phyloP scores from a whole-genome alignment of 2,888 invertebrate genomes.

The Pseudococcus longispinus region DNA sequence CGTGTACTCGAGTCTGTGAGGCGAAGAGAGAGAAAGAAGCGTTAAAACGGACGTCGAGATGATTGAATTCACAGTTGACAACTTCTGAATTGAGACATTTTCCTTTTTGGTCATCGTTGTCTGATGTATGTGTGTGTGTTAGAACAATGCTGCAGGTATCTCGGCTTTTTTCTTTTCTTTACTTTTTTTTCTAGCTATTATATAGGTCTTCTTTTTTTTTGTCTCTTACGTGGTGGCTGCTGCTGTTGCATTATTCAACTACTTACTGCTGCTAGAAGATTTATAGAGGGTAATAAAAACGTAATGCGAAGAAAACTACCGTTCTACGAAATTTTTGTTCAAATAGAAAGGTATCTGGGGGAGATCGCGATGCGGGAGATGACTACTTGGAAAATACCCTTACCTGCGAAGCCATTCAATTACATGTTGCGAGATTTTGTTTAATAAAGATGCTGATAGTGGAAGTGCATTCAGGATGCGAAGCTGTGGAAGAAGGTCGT shows the following conservation, averaged over 20 bases:
- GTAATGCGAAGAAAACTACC: not conserved
- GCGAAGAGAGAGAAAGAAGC: not conserved
- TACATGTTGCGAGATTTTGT: no score
- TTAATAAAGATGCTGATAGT: not conserved
- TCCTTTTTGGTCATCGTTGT: not conserved
- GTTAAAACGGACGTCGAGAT: not conserved
- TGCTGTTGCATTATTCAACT: conserved; percentile 13
- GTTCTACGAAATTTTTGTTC: conserved; percentile 14
- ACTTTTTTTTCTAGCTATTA: not conserved
- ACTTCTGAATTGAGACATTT: conserved; percentile 56
- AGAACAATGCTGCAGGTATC: conserved; percentile 2
- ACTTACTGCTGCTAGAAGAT: conserved; percentile 2
- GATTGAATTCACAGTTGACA: conserved; percentile 48
- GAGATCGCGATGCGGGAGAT: not conserved
- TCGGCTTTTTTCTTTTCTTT: not conserved
- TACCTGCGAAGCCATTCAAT: no score
- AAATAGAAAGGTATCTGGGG: not conserved
- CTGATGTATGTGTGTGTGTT: not conserved
- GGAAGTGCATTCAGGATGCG: not conserved
- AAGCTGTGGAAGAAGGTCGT: not conserved
- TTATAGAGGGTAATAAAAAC: conserved; percentile 42
- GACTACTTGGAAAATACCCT: not conserved
- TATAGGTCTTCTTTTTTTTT: conserved; percentile 3
- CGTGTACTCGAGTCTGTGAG: not conserved
- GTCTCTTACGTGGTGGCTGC: not conserved